These are phyloP conservation scores for Lycaena phlaeas DNA, from an alignment of 2,888 invertebrate species.

Conservation along the genomic window DNA sequence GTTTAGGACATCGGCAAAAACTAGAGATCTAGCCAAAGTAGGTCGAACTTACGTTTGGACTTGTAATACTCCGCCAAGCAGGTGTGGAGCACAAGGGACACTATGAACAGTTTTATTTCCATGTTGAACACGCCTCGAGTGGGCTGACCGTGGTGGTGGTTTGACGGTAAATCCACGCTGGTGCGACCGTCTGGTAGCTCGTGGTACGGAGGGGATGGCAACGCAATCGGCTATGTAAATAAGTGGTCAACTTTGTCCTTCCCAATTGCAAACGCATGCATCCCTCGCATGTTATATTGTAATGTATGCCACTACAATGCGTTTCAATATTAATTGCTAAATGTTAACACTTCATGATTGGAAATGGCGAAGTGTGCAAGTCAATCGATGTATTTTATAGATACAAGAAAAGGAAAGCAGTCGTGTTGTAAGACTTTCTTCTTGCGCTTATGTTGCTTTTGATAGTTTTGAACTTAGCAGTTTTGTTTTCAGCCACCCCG, in stretches of 20 bases:
- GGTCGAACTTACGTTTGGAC: slow-evolving; percentile 51
- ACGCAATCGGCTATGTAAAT: slow-evolving; percentile 66
- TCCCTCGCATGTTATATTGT: slow-evolving; percentile 7
- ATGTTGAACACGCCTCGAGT: slow-evolving; percentile 37
- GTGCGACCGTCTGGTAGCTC: slow-evolving; percentile 35
- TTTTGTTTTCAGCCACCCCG: no score
- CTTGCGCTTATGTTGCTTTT: no score
- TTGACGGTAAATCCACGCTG: slow-evolving; percentile 45
- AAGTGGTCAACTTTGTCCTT: slow-evolving; percentile 46
- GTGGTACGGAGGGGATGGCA: slow-evolving; percentile 45
- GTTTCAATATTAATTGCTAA: background rate
- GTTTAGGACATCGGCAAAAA: background rate
- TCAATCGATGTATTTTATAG: no score
- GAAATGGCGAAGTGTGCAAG: no score
- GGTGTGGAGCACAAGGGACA: slow-evolving; percentile 50
- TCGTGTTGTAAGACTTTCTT: no score
- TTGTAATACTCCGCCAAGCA: slow-evolving; percentile 50
- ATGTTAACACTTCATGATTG: background rate
- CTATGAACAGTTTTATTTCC: slow-evolving; percentile 54
- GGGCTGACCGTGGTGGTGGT: slow-evolving; percentile 43
- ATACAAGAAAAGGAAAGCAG: no score
- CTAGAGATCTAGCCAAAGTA: slow-evolving; percentile 3
- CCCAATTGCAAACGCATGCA: slow-evolving; percentile 13
- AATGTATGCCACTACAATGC: background rate
- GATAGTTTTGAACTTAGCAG: no score